Evolutionary conservation across 2,888 invertebrate species (phyloP).

Genomic region (Lypha dubia): DNA sequence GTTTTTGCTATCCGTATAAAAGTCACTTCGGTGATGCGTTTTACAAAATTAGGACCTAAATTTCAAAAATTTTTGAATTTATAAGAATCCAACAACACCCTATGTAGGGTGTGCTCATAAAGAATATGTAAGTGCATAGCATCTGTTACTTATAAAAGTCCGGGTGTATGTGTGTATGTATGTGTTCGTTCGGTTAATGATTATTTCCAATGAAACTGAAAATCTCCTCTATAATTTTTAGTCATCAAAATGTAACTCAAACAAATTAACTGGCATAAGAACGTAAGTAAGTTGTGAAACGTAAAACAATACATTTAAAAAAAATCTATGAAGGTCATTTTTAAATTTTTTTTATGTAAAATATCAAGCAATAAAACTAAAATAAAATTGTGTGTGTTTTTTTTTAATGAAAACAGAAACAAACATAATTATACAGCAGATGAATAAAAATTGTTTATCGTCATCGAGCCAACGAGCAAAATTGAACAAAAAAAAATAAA

Average conservation of each 20-base stretch:
- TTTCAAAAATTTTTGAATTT: too few species aligned
- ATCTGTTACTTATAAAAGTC: too few species aligned
- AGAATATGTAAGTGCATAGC: neutral
- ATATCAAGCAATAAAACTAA: slow-evolving; percentile 31
- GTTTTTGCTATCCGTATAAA: too few species aligned
- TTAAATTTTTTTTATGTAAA: slow-evolving; percentile 22
- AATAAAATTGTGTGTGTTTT: slow-evolving; percentile 43
- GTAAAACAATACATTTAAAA: slow-evolving; percentile 6
- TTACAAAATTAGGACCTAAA: too few species aligned
- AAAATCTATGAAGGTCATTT: slow-evolving; percentile 45
- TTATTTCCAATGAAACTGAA: slow-evolving; percentile 23
- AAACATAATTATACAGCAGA: slow-evolving; percentile 62
- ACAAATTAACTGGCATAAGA: slow-evolving; percentile 3
- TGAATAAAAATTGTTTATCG: slow-evolving; percentile 56
- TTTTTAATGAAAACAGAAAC: slow-evolving; percentile 31
- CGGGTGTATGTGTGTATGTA: too few species aligned
- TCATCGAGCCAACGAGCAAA: slow-evolving; percentile 26
- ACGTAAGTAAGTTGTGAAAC: neutral
- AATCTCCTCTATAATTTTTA: slow-evolving; percentile 42
- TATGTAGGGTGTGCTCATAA: slow-evolving; percentile 7
- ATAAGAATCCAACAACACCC: neutral
- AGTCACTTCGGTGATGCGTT: too few species aligned
- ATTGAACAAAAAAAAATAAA: too few species aligned
- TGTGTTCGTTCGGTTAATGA: too few species aligned
- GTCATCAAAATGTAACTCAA: slow-evolving; percentile 38